Evolutionary conservation across 1,140 invertebrate genomes (phyloP), one percentile per base, ranked within the genome.

Genomic region (Aphidius gifuensis): DNA sequence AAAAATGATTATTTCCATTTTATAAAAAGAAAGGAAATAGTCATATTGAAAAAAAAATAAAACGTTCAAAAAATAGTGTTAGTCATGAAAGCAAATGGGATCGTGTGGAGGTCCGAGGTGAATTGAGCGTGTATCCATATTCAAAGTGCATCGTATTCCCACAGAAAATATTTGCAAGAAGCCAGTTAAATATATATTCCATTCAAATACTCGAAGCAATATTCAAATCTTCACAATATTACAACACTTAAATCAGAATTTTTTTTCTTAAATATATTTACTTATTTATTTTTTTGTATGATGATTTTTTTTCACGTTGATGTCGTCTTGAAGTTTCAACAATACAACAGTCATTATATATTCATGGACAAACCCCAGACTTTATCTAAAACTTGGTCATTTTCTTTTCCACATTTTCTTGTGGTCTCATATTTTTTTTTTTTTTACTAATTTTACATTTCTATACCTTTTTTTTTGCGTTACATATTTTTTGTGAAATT

Each of bases 371-470:
- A 58, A 49, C 55, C 48, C 55, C 48, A 58, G 66, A 71, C 69
- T 70, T 71, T 71, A 70, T 71, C 69, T 3, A 32, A 70, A 73
- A 73, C 62, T 73, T 73, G 66, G 60, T 61, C 66, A 71, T 71
- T 70, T 69, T 68, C 45, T 43, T 63, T 50, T 39, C 55, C 39
- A n/a, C 42, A n/a, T 51, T 7, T 50, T 11, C 16, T 46, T 39
- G n/a, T 32, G 32, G 32, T 50, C 5, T 23, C 48, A 38, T 45
- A 39, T 23, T 61, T 43, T 43, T 9, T 47, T 43, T 53, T 47
- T 39, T 48, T 53, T 60, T 43, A 6, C 47, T 32, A 6, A 23
- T 46, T 42, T 21, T 57, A 23, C 44, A 43, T 16, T 16, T 32
- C 46, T 47, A 9, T 4, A n/a, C 44, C 23, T 23, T n/a, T n/a